Conservation (phyloP, 2,888 invertebrate species). For the Endotricha flammealis region DNA sequence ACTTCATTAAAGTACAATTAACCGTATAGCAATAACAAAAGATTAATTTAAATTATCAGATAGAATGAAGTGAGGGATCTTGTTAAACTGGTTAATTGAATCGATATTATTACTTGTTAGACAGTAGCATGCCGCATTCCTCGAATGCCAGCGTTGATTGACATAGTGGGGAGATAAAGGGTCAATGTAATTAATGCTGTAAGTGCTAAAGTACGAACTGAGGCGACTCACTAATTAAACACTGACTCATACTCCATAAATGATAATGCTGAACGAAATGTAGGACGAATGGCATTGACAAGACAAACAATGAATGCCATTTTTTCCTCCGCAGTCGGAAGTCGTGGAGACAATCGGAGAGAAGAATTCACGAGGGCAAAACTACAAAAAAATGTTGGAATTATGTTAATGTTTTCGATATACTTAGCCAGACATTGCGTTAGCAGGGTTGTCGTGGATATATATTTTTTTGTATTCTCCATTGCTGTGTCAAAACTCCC, state of each 20-base stretch:
- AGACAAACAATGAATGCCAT: constrained; percentile 16
- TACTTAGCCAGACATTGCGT: no score
- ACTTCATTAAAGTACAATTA: constrained; percentile 19
- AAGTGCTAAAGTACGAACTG: constrained; percentile 25
- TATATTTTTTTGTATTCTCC: no score
- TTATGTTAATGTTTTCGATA: no score
- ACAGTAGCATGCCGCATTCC: constrained; percentile 43
- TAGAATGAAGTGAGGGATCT: background rate
- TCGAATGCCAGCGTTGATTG: constrained; percentile 42
- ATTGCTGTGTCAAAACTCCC: no score
- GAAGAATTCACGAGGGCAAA: no score
- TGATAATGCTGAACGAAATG: constrained; percentile 15
- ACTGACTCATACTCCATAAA: constrained; percentile 7
- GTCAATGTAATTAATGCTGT: constrained; percentile 42
- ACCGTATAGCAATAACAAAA: constrained; percentile 16
- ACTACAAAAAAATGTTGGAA: no score
- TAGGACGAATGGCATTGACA: constrained; percentile 18
- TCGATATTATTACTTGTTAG: constrained; percentile 31
- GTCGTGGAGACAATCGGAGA: no score
- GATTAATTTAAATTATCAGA: constrained; percentile 6
- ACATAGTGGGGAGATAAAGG: constrained; percentile 34
- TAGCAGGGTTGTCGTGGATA: no score
- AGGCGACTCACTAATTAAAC: constrained; percentile 9
- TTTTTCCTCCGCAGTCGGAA: constrained; percentile 21
- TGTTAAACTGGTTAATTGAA: constrained; percentile 22